A percentile compares a stretch with the other conserved stretches of the same genome.
Evolutionary conservation across 1,140 invertebrate species (phyloP).

Genomic region (Ganaspis sp.): DNA sequence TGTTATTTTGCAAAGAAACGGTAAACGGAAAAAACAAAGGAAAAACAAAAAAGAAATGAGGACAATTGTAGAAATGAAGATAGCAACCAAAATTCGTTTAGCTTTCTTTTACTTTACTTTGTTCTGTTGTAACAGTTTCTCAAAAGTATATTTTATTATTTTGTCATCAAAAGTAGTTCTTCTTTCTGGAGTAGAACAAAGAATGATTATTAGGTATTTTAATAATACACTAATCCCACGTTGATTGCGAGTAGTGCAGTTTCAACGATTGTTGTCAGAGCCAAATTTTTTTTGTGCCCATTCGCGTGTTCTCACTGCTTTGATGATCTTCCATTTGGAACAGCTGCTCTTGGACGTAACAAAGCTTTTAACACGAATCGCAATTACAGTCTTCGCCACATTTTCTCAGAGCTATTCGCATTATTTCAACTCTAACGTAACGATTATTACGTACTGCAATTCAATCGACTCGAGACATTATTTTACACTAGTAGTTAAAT

Average conservation of each 20-base stretch:
- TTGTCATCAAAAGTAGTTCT: conserved; percentile 1
- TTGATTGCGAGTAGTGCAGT: neutral
- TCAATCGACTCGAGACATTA: neutral
- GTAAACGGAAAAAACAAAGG: neutral
- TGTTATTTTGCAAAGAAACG: no score
- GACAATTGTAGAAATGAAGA: neutral
- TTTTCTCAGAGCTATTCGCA: conserved; percentile 8
- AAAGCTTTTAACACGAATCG: conserved; percentile 14
- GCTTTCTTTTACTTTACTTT: neutral
- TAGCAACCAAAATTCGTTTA: neutral
- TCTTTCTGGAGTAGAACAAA: conserved; percentile 1
- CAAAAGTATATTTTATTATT: neutral
- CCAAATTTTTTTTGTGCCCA: conserved; percentile 11
- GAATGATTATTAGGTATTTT: neutral
- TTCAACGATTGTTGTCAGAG: conserved; percentile 15
- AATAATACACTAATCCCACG: conserved; percentile 10
- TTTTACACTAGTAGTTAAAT: no score
- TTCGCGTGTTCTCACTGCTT: conserved; percentile 13
- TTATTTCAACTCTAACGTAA: neutral
- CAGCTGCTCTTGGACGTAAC: neutral
- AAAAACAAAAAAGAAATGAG: conserved; percentile 2
- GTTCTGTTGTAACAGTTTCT: neutral
- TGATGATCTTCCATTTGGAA: neutral
- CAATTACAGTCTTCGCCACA: neutral
- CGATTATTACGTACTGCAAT: neutral